Conservation (phyloP, 2,113 vertebrate genomes). For the Platycercus adscitus region DNA sequence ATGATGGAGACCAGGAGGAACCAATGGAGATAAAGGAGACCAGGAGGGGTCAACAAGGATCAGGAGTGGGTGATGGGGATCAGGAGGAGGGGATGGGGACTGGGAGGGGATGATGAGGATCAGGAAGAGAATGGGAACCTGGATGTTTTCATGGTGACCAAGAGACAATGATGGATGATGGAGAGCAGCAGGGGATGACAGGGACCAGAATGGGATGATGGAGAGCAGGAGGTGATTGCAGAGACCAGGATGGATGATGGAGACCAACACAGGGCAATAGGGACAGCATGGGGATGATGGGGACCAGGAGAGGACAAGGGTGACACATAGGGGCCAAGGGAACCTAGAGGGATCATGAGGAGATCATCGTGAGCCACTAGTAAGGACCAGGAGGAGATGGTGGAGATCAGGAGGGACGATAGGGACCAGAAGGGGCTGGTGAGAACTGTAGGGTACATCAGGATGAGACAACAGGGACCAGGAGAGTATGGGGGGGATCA, state of each 20-base stretch:
- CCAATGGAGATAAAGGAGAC: too few relatives aligned
- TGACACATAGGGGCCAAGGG: neutral
- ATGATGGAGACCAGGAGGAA: neutral
- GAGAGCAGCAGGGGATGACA: neutral
- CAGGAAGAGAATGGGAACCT: neutral
- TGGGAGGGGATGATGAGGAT: neutral
- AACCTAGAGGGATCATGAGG: neutral
- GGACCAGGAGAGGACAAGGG: neutral
- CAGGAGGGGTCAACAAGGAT: neutral
- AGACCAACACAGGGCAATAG: neutral
- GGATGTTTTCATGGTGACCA: neutral
- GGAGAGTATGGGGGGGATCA: neutral
- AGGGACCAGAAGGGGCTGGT: neutral
- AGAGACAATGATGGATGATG: neutral
- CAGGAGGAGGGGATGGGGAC: neutral
- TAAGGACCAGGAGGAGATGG: neutral
- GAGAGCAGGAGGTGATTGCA: neutral
- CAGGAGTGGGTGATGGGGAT: rapidly evolving
- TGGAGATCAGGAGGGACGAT: neutral
- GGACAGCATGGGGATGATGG: neutral
- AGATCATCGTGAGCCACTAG: neutral
- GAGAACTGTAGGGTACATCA: neutral
- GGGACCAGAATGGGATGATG: neutral
- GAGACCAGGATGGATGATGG: neutral
- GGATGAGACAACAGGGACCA: neutral